These are phyloP conservation scores for Darevskia mixta DNA, from an alignment of 2,797 vertebrate species.

Conservation along the genomic window DNA sequence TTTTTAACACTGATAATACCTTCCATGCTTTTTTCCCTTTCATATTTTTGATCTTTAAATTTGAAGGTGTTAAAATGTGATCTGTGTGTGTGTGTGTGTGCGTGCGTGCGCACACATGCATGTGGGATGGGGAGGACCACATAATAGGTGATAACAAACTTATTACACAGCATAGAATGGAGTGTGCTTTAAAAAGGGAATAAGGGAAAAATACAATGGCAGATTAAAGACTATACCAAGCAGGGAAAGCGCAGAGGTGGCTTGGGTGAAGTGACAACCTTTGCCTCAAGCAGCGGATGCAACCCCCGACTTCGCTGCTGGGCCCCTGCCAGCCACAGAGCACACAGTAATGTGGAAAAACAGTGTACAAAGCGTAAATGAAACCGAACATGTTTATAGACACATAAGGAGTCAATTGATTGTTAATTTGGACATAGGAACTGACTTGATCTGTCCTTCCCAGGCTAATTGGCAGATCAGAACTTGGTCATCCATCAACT, in stretches of 20 bases:
- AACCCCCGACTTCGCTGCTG: no score
- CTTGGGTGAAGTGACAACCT: no score
- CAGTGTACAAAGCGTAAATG: no score
- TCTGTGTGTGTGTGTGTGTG: no score
- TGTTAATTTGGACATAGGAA: background rate
- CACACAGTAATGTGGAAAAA: no score
- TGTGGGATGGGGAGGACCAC: no score
- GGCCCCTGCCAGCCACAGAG: no score
- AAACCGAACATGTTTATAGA: background rate
- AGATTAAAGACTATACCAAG: no score
- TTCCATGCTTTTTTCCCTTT: background rate
- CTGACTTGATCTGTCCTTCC: background rate
- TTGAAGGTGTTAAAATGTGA: constrained; percentile 25
- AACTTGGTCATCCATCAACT: background rate
- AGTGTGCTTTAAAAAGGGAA: background rate
- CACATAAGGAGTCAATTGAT: background rate
- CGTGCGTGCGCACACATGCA: no score
- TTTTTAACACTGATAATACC: constrained; percentile 3
- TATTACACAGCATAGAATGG: background rate
- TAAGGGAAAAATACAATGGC: no score
- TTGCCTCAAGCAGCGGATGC: no score
- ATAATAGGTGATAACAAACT: background rate
- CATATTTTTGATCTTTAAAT: constrained; percentile 42
- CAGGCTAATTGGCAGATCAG: background rate
- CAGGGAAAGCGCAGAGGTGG: no score